Conservation (phyloP, 2,113 vertebrate species). For the Varanus salvator region DNA sequence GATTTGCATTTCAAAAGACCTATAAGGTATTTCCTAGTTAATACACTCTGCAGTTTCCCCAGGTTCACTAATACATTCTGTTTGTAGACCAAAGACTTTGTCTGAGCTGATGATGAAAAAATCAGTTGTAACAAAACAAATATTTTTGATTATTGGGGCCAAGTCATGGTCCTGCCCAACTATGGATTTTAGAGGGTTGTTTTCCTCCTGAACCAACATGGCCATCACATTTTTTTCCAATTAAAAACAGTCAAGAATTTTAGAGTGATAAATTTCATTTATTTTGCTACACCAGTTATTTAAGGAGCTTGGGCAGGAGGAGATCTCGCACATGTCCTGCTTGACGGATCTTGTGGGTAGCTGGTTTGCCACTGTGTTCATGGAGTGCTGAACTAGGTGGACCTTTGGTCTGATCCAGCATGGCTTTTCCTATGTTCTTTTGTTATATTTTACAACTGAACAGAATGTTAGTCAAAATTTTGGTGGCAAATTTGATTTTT, state of each 20-base stretch:
- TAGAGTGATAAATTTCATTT: background rate
- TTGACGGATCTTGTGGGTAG: no score
- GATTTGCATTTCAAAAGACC: slow-evolving; percentile 46
- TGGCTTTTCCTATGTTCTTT: no score
- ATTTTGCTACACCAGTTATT: background rate
- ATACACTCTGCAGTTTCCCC: slow-evolving; percentile 32
- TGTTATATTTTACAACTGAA: background rate
- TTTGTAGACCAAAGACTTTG: slow-evolving; percentile 9
- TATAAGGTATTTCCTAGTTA: slow-evolving; percentile 35
- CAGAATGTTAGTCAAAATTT: background rate
- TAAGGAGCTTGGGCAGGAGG: no score
- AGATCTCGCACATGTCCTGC: no score
- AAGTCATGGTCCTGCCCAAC: no score
- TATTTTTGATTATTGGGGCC: background rate
- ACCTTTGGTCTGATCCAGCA: no score
- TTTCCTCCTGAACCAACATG: no score
- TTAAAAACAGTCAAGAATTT: background rate
- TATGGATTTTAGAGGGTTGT: no score
- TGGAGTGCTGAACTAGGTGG: no score
- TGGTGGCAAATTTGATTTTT: background rate
- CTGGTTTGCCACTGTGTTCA: no score
- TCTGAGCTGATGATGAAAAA: background rate
- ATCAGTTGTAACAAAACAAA: background rate
- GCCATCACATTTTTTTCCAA: no score
- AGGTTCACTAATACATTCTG: slow-evolving; percentile 16